A percentile compares a stretch with the other conserved stretches of the same genome.
phyloP scores from a whole-genome alignment of 2,797 vertebrate genomes.

The Distichodus sexfasciatus region DNA sequence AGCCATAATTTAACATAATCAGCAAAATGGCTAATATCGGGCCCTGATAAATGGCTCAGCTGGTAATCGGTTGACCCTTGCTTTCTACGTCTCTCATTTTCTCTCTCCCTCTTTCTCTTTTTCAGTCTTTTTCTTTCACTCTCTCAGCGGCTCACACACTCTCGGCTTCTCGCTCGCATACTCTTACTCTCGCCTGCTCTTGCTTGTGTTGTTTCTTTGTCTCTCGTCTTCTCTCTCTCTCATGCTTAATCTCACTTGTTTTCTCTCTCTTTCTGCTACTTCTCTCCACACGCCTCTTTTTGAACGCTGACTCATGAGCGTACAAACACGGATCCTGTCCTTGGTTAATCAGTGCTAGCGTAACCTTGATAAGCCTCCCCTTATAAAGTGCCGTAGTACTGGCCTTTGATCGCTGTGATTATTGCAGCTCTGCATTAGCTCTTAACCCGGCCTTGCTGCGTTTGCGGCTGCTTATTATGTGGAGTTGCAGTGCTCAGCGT shows the following conservation, averaged over 20 bases:
- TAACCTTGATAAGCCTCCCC: slow-evolving; percentile 15
- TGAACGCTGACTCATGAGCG: background rate
- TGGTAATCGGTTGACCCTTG: background rate
- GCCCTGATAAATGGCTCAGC: too few relatives aligned
- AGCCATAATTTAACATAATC: too few relatives aligned
- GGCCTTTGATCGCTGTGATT: background rate
- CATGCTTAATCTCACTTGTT: too few relatives aligned
- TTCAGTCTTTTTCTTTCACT: background rate
- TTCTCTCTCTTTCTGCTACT: background rate
- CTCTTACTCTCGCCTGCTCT: background rate
- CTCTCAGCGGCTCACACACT: too few relatives aligned
- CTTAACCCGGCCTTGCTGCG: background rate
- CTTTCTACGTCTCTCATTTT: background rate
- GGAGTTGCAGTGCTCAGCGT: background rate
- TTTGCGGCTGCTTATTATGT: background rate
- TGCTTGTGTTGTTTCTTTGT: background rate
- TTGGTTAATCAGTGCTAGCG: slow-evolving; percentile 24
- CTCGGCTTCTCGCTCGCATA: background rate
- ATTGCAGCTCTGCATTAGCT: background rate
- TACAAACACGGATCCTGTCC: slow-evolving; percentile 14
- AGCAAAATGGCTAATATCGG: too few relatives aligned
- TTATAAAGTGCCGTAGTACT: background rate
- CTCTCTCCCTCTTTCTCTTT: background rate
- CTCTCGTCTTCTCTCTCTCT: background rate
- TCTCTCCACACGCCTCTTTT: background rate